Base-by-base conservation (phyloP, 2,113 vertebrate genomes). In the Prinia subflava region DNA sequence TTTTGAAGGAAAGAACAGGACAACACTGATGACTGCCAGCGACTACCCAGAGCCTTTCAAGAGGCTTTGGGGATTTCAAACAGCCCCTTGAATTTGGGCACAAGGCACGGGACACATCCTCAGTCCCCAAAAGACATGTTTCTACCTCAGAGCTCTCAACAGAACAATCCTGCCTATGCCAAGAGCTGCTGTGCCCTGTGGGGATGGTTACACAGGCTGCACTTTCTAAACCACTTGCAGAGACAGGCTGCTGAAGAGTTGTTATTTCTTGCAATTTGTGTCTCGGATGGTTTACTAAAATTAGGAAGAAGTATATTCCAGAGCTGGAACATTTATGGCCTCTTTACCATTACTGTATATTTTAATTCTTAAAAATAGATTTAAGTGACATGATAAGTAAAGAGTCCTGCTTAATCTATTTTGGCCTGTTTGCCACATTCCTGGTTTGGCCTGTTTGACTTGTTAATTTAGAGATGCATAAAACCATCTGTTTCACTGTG, bases 341-440 rank as follows among this genome's bases (percentile, higher is more conserved):
- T 92, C 91, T 95, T 96, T 92, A 94, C 83, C 91, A 77, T 92
- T 96, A 89, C 93, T 91, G 42, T 92, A 70, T 87, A 85, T 78
- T 97, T 96, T 90, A 95, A 94, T 90, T 77, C 79, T 95, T 91
- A 94, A 96, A 97, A 96, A 97, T 93, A 97, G 94, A 94, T 95
- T 93, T 85, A 96, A 96, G 83, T 89, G 93, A 92, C 80, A 89
- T 79, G 95, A 87, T 94, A 93, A 96, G 94, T 96, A 94, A 65
- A 94, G 90, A 87, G 89, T 91, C 86, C 74, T 71, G 80, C 87
- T 94, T 88, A 82, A 97, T 94, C 89, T 95, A 56, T 94, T 96
- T 95, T 70, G 89, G 89, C 95, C 75, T 56, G 44, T 89, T 91
- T 87, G 87, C 91, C 94, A 93, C 96, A 86, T 84, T 95, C 71